Conservation (phyloP, 2,888 invertebrate species). For the Chesias legatella region DNA sequence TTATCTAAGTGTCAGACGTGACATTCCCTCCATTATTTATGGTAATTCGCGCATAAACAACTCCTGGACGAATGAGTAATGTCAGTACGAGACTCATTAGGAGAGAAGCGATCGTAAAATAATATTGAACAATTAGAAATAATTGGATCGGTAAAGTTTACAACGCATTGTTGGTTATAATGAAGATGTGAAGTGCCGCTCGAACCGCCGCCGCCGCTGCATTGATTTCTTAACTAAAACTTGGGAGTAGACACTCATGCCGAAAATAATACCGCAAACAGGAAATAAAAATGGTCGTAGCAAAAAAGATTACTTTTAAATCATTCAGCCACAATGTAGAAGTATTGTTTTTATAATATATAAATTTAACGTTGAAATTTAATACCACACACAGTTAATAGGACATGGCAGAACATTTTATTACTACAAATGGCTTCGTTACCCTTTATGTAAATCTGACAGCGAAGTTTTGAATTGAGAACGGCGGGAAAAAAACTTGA, state of each 20-base stretch:
- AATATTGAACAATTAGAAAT: constrained; percentile 57
- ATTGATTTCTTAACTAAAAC: too few relatives aligned
- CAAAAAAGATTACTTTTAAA: too few relatives aligned
- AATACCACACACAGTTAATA: constrained; percentile 10
- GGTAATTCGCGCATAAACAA: constrained; percentile 31
- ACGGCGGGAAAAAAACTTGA: constrained; percentile 32
- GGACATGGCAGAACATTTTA: constrained; percentile 4
- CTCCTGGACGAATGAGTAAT: constrained; percentile 24
- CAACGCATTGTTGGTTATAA: constrained; percentile 51
- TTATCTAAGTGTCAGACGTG: constrained; percentile 21
- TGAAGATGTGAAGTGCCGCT: constrained; percentile 39
- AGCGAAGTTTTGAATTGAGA: constrained; percentile 46
- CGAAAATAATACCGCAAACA: too few relatives aligned
- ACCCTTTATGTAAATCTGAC: constrained; percentile 44
- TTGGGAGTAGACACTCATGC: too few relatives aligned
- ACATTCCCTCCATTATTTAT: constrained; percentile 28
- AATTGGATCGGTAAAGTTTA: constrained; percentile 42
- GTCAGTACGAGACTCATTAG: constrained; percentile 27
- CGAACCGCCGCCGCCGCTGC: background rate
- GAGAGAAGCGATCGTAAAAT: constrained; percentile 21
- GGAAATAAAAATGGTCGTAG: too few relatives aligned
- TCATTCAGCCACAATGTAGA: too few relatives aligned
- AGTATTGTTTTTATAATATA: too few relatives aligned
- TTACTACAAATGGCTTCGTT: constrained; percentile 16
- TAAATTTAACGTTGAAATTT: background rate